These are phyloP conservation scores for Champsocephalus gunnari DNA, from an alignment of 2,797 vertebrate genomes.

Conservation along the genomic window DNA sequence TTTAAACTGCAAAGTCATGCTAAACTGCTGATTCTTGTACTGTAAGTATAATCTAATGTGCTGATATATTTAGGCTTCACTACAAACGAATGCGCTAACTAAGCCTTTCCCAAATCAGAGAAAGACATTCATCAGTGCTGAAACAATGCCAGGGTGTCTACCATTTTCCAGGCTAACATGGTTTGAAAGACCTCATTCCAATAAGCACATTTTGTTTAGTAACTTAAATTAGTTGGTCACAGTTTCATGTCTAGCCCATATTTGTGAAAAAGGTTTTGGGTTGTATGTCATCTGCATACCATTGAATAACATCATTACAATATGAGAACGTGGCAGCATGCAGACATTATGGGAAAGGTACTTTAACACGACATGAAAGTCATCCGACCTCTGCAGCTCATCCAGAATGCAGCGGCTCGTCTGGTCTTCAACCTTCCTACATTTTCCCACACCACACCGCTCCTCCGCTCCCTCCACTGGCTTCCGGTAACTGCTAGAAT, in stretches of 20 bases:
- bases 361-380: not conserved
- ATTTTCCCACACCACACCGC: no score
- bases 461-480: no score
- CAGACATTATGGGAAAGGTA: not conserved
- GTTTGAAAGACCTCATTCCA: not conserved
- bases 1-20: constrained; percentile 31
- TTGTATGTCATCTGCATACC: constrained; percentile 7
- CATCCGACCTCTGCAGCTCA: no score
- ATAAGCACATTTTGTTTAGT: not conserved
- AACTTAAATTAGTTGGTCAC: not conserved
- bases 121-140: not conserved
- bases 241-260: not conserved
- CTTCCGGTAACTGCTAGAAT: no score
- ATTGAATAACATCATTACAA: not conserved
- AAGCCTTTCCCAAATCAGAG: constrained; percentile 1
- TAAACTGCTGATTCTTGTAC: constrained; percentile 33
- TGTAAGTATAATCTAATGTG: constrained; percentile 17
- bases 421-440: no score
- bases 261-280: not conserved
- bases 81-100: constrained; percentile 22
- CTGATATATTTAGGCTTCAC: constrained; percentile 9
- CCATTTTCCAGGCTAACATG: not conserved
- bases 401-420: no score
- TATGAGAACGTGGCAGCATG: not conserved
- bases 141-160: constrained; percentile 1